Evolutionary conservation across 2,797 vertebrate genomes (phyloP), one percentile per base, ranked within the genome.

Genomic region (Myotis myotis): DNA sequence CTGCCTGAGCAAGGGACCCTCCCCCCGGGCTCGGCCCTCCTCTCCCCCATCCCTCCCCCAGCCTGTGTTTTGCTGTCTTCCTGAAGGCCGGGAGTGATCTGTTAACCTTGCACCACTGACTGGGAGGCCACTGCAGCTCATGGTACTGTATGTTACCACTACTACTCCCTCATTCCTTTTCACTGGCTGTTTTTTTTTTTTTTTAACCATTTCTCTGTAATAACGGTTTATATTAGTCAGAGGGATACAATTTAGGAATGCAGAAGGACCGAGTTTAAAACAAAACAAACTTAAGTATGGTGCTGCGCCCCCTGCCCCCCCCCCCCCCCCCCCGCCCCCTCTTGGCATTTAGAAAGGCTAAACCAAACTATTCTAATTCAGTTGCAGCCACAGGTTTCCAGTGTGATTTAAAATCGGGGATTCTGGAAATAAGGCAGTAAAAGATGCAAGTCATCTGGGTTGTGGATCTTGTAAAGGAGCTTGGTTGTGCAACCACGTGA

Each of bases 71-170:
- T 87, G 90, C 96, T 85, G 95, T 98, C 97, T 98, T 98, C 93
- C 94, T 98, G 98, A 97, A 98, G 98, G 98, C 98, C 98, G 96
- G 98, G 98, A 98, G 98, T 98, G 98, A 98, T 98, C 98, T 98
- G 98, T 98, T 98, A 98, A 98, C 98, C 98, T 98, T 98, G 98
- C 97, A 97, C 97, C 98, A 98, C 98, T 98, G 99, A 97, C 98
- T 98, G 98, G 98, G 99, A 98, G 98, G 98, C 98, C 97, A 97
- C 93, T 98, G 97, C 98, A 97, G 99, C 98, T 99, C 99, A 99
- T 99, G 99, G 99, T 99, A 99, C 99, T 98, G 99, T 98, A 98
- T 99, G 99, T 99, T 99, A 99, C 99, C 98, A 98, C 98, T 98
- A 97, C 96, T 98, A 99, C 99, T 99, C 99, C 99, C 99, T 99